Evolutionary conservation across 2,888 invertebrate species (phyloP), one percentile per base, ranked within the genome.

Genomic region (Oasisia sp.): DNA sequence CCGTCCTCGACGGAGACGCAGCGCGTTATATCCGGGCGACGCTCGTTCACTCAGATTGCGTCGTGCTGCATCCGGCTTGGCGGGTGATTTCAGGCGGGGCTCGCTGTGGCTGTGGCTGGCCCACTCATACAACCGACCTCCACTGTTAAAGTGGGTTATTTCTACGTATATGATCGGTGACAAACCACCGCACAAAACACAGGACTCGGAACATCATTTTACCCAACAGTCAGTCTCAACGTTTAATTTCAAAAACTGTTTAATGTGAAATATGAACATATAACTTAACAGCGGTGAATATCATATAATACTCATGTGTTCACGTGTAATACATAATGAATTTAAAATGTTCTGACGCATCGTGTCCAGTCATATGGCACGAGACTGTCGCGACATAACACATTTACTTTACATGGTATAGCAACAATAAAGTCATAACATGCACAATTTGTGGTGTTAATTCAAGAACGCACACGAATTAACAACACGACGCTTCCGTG

Each of bases 251-350:
- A 74, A 50, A 50, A 50, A 74, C 74, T 5, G 4, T 74, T 74
- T 74, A 74, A 74, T 74, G 74, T 74, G 74, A 74, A 74, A 74
- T 27, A 74, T 74, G 74, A 74, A 74, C 74, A 74, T 27, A 74
- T 74, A 74, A 27, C 0, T 74, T n/a, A 74, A 74, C 74, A 74
- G n/a, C 74, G 74, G n/a, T 74, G 74, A 74, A 74, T 74, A 74
- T 19, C 50, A 50, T 50, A 9, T 74, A 74, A 74, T 74, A 74
- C 74, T 74, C 74, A 19, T 74, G 5, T 14, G 27, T 74, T 74
- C 74, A 74, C 74, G 19, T 11, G 9, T 50, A 50, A 74, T 74
- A 74, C 19, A 7, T 27, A 74, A 74, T 19, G n/a, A 74, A 74
- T 74, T 27, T 74, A 74, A 74, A 38, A 27, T 74, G 74, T 19